Percentiles rank a stretch among this genome's conserved stretches.
Evolutionary conservation across 2,888 invertebrate genomes (phyloP).

Genomic region (Scaeva pyrastri): DNA sequence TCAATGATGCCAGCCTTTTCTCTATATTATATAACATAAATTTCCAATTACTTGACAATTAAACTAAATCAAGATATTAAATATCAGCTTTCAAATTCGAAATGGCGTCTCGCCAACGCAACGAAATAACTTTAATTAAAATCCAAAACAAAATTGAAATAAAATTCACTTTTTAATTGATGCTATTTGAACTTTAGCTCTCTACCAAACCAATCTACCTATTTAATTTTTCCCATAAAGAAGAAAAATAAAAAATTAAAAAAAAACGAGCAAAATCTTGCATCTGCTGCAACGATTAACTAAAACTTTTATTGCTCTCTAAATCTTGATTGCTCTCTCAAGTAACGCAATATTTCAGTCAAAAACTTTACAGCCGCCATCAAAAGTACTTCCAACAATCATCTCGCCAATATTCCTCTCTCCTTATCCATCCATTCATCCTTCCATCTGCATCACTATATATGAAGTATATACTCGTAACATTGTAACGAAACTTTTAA

Average conservation of each 20-base stretch:
- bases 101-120: not conserved
- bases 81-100: not conserved
- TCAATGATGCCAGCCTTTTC: too few relatives aligned
- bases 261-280: constrained; percentile 21
- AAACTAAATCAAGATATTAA: too few relatives aligned
- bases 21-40: too few relatives aligned
- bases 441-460: constrained; percentile 9
- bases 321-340: constrained; percentile 55
- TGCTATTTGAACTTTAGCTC: not conserved
- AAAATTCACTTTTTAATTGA: not conserved
- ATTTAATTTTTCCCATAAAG: constrained; percentile 26
- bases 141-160: not conserved
- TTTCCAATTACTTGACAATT: too few relatives aligned
- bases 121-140: constrained; percentile 4
- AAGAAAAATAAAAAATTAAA: not conserved
- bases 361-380: constrained; percentile 46
- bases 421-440: not conserved
- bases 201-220: too few relatives aligned
- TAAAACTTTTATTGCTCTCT: constrained; percentile 65
- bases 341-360: constrained; percentile 46
- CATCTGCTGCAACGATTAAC: constrained; percentile 63
- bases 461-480: too few relatives aligned
- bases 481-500: constrained; percentile 59
- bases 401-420: constrained; percentile 24
- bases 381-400: constrained; percentile 23